Evolutionary conservation across 1,140 invertebrate genomes (phyloP), one percentile per base, ranked within the genome.

Genomic region (Sarcophaga peregrina): DNA sequence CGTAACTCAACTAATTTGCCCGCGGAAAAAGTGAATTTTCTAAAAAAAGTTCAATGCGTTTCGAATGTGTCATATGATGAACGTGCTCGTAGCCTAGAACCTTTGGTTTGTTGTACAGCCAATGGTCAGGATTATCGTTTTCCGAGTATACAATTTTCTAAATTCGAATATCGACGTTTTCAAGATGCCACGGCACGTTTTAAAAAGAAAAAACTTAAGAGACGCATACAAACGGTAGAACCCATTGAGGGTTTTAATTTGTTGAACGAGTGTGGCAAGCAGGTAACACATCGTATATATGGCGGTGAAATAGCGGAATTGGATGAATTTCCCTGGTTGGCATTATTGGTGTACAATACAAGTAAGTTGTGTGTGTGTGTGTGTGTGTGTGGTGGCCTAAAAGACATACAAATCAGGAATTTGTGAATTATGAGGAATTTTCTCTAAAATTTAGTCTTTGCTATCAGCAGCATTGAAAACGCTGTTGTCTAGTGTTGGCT

Each of bases 261-360:
- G 10, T 80, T 86, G 17, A 87, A 87, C 20, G 89, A 90, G 15
- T 92, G 92, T 62, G 91, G 91, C 78, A 86, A 90, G 17, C 86
- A 86, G 84, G 85, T 86, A 7, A 85, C 86, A 15, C 89, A 91
- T 84, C 88, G 89, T 68, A 92, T 93, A 80, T 89, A 90, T 83
- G 92, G 92, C 3, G 92, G 92, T 4, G 90, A 92, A 83, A 88
- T 88, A 20, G 89, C 92, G 5, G 90, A 91, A 50, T 82, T 93
- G 15, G 91, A 91, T 50, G 92, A 93, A 83, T 93, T 90, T 87
- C 95, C 95, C 0, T 96, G 95, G 95, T 93, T 95, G 92, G 93
- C 92, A 0, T 87, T 95, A 2, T 86, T 96, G 17, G 92, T 94
- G 83, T 95, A 96, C 84, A 87, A 91, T 68, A 88, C 89, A 81